phyloP scores from a whole-genome alignment of 2,888 invertebrate genomes.

The Flexamia atlantica region DNA sequence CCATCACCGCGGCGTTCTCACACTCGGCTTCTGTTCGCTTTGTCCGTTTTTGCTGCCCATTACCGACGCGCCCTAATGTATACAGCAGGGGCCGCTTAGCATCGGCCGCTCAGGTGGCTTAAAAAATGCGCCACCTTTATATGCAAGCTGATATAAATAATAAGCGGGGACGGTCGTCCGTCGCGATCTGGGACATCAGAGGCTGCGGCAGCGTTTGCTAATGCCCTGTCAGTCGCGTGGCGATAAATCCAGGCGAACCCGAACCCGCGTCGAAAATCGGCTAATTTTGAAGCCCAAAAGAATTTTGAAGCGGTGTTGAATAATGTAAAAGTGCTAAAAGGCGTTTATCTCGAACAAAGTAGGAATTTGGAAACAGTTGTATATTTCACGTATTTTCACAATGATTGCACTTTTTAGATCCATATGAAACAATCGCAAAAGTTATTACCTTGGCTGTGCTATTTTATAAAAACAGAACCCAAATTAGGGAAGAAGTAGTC shows the following conservation, averaged over 20 bases:
- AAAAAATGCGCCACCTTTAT: slow-evolving; percentile 58
- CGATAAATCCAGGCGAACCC: slow-evolving; percentile 7
- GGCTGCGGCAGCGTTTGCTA: slow-evolving; percentile 19
- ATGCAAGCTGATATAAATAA: slow-evolving; percentile 54
- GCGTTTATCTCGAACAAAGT: slow-evolving; percentile 37
- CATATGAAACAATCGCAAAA: neutral
- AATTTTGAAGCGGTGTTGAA: slow-evolving; percentile 27
- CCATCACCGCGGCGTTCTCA: slow-evolving; percentile 29
- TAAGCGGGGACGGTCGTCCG: slow-evolving; percentile 27
- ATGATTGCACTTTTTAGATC: slow-evolving; percentile 18
- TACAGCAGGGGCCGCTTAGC: slow-evolving; percentile 27
- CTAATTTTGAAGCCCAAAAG: slow-evolving; percentile 38
- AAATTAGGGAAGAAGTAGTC: too few relatives aligned
- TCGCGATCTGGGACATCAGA: neutral
- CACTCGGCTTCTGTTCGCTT: slow-evolving; percentile 36
- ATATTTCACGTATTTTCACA: slow-evolving; percentile 25
- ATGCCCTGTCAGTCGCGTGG: slow-evolving; percentile 5
- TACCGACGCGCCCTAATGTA: slow-evolving; percentile 41
- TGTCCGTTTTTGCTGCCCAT: slow-evolving; percentile 54
- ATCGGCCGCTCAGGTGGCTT: slow-evolving; percentile 14
- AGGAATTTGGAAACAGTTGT: slow-evolving; percentile 25
- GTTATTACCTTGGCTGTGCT: too few relatives aligned
- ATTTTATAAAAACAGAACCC: neutral
- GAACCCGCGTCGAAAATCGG: slow-evolving; percentile 38
- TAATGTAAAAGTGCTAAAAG: slow-evolving; percentile 42